phyloP scores from a whole-genome alignment of 2,113 vertebrate genomes.

The Ophthalmotilapia sp. region DNA sequence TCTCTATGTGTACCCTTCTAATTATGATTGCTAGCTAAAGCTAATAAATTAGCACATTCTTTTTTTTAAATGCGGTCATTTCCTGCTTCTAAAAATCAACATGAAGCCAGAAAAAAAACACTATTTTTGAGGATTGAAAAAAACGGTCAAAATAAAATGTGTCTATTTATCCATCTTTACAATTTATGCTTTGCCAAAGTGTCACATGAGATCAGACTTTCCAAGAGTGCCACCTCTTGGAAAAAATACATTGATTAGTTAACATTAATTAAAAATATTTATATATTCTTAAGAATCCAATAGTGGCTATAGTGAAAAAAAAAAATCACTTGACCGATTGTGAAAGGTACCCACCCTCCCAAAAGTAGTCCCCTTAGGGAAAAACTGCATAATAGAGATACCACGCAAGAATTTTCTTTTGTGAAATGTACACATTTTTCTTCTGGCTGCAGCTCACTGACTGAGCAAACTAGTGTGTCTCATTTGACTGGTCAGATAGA shows the following conservation, averaged over 20 bases:
- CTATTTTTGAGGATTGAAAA: neutral
- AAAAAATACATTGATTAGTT: neutral
- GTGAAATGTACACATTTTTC: constrained; percentile 23
- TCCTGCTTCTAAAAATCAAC: neutral
- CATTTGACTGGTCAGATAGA: constrained; percentile 47
- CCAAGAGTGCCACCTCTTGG: neutral
- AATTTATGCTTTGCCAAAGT: neutral
- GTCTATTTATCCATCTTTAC: neutral
- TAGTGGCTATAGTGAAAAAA: fast-evolving
- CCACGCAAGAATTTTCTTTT: neutral
- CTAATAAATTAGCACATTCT: neutral
- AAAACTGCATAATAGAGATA: constrained; percentile 4
- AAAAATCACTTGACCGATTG: neutral
- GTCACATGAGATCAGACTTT: neutral
- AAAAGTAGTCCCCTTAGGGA: neutral
- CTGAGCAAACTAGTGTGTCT: constrained; percentile 36
- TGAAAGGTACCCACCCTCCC: neutral
- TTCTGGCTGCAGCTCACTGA: constrained; percentile 31
- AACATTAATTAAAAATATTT: neutral
- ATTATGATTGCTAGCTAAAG: neutral
- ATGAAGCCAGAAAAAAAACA: neutral
- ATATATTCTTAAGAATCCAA: neutral
- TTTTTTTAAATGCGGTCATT: neutral
- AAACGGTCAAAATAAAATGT: fast-evolving
- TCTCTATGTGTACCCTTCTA: neutral